phyloP scores from a whole-genome alignment of 2,888 invertebrate genomes.

The Mythimna impura region DNA sequence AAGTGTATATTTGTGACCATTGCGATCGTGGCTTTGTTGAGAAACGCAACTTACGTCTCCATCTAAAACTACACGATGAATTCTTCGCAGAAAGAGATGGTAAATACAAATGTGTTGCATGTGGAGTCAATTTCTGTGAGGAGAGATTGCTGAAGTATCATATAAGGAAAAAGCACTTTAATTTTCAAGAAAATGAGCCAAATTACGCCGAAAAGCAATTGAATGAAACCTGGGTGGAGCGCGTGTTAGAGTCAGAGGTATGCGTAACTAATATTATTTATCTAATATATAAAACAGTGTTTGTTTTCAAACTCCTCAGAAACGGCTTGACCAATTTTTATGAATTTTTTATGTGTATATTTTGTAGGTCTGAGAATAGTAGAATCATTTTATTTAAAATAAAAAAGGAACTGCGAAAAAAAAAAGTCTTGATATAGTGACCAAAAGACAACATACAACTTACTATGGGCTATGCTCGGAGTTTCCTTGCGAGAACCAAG shows the following conservation, averaged over 20 bases:
- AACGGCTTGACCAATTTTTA: too few relatives aligned
- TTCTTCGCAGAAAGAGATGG: constrained; percentile 53
- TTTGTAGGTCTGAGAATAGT: too few relatives aligned
- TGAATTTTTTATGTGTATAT: too few relatives aligned
- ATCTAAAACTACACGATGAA: constrained; percentile 79
- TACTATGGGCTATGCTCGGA: too few relatives aligned
- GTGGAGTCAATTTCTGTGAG: constrained; percentile 76
- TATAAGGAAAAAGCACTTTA: constrained; percentile 78
- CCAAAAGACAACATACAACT: too few relatives aligned
- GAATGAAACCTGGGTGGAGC: constrained; percentile 83
- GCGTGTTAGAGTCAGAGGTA: constrained; percentile 70
- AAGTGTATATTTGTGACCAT: constrained; percentile 74
- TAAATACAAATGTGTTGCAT: constrained; percentile 76
- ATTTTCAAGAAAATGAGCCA: constrained; percentile 64
- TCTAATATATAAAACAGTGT: too few relatives aligned
- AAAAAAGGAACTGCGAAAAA: too few relatives aligned
- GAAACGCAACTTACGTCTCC: constrained; percentile 76
- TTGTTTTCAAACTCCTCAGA: too few relatives aligned
- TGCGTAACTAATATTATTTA: constrained; percentile 64
- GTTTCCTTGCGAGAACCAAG: too few relatives aligned
- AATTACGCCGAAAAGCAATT: constrained; percentile 67
- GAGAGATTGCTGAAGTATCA: constrained; percentile 77
- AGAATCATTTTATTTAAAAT: too few relatives aligned
- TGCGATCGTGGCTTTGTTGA: constrained; percentile 77
- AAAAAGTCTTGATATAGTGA: too few relatives aligned